Conservation (phyloP, 2,113 vertebrate genomes). For the Pantherophis guttatus region DNA sequence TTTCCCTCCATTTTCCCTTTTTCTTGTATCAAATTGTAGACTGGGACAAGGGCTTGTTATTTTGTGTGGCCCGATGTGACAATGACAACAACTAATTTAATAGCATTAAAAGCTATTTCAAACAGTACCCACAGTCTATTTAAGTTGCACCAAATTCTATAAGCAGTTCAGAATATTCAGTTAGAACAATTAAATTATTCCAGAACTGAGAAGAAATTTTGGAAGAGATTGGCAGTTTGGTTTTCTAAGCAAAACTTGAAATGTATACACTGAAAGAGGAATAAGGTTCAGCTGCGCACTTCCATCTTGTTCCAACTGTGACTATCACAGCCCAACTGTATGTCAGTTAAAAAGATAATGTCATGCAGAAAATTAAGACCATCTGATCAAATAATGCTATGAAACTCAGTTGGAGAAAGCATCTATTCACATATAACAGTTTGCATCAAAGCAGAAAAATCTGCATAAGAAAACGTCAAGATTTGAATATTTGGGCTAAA, state of each 20-base stretch:
- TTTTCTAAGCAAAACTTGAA: slow-evolving; percentile 48
- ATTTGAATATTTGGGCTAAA: slow-evolving; percentile 57
- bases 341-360: slow-evolving; percentile 63
- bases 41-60: not conserved
- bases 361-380: slow-evolving; percentile 67
- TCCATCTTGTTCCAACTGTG: slow-evolving; percentile 53
- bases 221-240: slow-evolving; percentile 47
- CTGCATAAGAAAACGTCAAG: slow-evolving; percentile 45
- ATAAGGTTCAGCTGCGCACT: slow-evolving; percentile 46
- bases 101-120: slow-evolving; percentile 18
- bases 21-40: not conserved
- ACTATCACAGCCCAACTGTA: slow-evolving; percentile 56
- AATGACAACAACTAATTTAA: slow-evolving; percentile 9
- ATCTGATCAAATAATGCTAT: slow-evolving; percentile 63
- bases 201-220: slow-evolving; percentile 36
- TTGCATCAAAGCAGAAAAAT: slow-evolving; percentile 57
- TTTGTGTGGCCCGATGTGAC: not conserved
- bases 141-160: not conserved
- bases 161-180: slow-evolving; percentile 37
- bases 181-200: slow-evolving; percentile 50
- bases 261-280: slow-evolving; percentile 49
- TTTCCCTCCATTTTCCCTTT: not conserved
- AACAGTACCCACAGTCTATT: slow-evolving; percentile 12
- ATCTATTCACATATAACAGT: slow-evolving; percentile 38
- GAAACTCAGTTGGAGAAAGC: slow-evolving; percentile 59